phyloP scores from a whole-genome alignment of 2,797 vertebrate genomes.

The Rhynchonycteris naso region DNA sequence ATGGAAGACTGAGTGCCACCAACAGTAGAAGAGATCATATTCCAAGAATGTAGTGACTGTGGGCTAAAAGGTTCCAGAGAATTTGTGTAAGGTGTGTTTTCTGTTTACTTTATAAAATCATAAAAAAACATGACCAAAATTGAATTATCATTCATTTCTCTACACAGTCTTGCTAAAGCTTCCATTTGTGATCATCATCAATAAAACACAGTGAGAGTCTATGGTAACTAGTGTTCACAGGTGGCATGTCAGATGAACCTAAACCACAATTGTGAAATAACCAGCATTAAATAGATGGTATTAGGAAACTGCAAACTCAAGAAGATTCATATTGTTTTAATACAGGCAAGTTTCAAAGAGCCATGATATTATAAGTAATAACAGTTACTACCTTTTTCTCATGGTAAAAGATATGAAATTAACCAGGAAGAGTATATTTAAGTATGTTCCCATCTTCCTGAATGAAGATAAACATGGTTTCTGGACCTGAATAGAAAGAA shows the following conservation, averaged over 20 bases:
- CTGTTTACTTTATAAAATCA: neutral
- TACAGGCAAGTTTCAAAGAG: neutral
- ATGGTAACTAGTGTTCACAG: neutral
- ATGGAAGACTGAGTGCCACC: neutral
- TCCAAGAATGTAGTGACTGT: neutral
- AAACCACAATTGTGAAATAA: neutral
- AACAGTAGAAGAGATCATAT: neutral
- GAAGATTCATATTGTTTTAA: neutral
- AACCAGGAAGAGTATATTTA: neutral
- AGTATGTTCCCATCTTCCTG: neutral
- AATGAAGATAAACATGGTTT: neutral
- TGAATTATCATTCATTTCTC: neutral
- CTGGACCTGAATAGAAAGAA: neutral
- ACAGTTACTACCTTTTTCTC: neutral
- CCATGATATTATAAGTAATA: neutral
- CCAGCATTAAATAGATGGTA: neutral
- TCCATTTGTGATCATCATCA: neutral
- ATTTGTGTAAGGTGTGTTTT: neutral
- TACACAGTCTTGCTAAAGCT: neutral
- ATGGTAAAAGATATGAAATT: neutral
- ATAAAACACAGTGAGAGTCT: neutral
- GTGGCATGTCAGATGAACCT: neutral
- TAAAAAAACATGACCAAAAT: neutral
- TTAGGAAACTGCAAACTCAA: neutral
- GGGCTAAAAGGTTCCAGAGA: neutral